A percentile compares a stretch with the other conserved stretches of the same genome.
phyloP scores from a whole-genome alignment of 1,140 invertebrate species.

The Mycetomoellerius zeteki region DNA sequence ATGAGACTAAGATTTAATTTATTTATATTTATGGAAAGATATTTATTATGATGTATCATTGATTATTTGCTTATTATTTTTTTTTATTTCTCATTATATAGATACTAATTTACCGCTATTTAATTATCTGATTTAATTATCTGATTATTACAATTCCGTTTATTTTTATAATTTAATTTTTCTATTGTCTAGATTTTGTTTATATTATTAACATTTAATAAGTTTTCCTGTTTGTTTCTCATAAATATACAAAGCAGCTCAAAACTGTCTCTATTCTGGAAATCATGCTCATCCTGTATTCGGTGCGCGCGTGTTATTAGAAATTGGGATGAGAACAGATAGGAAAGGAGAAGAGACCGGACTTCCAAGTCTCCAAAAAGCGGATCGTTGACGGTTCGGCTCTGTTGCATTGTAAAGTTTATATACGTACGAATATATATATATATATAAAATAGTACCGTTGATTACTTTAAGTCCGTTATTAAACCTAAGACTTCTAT shows the following conservation, averaged over 20 bases:
- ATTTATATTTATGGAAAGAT: neutral
- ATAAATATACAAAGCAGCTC: neutral
- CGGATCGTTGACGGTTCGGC: conserved; percentile 72
- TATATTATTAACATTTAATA: neutral
- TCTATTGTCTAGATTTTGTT: neutral
- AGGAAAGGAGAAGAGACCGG: conserved; percentile 20
- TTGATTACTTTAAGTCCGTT: conserved; percentile 83
- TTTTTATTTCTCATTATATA: neutral
- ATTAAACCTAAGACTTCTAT: conserved; percentile 78
- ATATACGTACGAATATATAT: conserved; percentile 75
- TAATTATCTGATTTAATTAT: no score
- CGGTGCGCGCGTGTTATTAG: conserved; percentile 56
- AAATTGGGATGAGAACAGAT: conserved; percentile 54
- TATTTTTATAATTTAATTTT: neutral
- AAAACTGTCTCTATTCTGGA: conserved; percentile 24
- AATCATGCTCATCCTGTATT: conserved; percentile 65
- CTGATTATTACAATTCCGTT: neutral
- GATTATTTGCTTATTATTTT: neutral
- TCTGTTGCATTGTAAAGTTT: conserved; percentile 83
- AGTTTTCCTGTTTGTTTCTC: neutral
- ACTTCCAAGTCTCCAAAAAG: conserved; percentile 38
- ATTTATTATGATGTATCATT: neutral
- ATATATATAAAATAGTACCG: conserved; percentile 65
- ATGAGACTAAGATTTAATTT: neutral
- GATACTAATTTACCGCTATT: neutral